Percentiles rank a stretch among this genome's conserved stretches.
Evolutionary conservation across 2,888 invertebrate species (phyloP).

Genomic region (Volucella zonaria): DNA sequence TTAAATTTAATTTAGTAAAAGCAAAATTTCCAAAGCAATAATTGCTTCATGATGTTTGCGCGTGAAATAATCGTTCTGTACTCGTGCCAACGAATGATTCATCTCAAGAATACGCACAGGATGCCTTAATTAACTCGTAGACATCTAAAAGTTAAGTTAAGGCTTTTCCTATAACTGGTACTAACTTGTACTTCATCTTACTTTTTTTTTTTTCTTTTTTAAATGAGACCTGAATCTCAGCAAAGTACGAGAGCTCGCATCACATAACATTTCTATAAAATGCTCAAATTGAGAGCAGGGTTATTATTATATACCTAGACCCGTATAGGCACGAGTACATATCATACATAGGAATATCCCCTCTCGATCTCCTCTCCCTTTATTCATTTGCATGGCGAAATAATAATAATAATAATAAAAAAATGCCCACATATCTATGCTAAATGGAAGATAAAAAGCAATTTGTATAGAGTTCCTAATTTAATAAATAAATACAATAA

Average conservation of each 20-base stretch:
- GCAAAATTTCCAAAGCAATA: constrained; percentile 24
- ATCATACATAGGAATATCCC: too few relatives aligned
- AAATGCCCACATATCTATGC: constrained; percentile 62
- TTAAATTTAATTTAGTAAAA: constrained; percentile 59
- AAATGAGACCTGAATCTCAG: constrained; percentile 50
- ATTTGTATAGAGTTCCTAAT: constrained; percentile 70
- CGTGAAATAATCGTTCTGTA: constrained; percentile 41
- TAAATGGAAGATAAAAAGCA: constrained; percentile 71
- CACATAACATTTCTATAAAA: constrained; percentile 8
- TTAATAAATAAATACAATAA: constrained; percentile 68
- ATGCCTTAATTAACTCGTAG: constrained; percentile 70
- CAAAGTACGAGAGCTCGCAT: constrained; percentile 38
- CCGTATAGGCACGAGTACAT: too few relatives aligned
- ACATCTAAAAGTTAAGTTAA: constrained; percentile 43
- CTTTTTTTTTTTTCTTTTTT: not conserved
- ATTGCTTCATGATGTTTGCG: constrained; percentile 57
- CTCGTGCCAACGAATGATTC: constrained; percentile 45
- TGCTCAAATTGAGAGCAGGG: constrained; percentile 69
- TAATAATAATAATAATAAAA: not conserved
- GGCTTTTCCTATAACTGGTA: constrained; percentile 17
- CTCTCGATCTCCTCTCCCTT: constrained; percentile 2
- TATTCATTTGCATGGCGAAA: constrained; percentile 27
- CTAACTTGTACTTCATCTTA: constrained; percentile 21
- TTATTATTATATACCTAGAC: constrained; percentile 14
- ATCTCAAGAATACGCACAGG: constrained; percentile 65